Evolutionary conservation across 2,797 vertebrate genomes (phyloP).

Genomic region (Amniataba percoides): DNA sequence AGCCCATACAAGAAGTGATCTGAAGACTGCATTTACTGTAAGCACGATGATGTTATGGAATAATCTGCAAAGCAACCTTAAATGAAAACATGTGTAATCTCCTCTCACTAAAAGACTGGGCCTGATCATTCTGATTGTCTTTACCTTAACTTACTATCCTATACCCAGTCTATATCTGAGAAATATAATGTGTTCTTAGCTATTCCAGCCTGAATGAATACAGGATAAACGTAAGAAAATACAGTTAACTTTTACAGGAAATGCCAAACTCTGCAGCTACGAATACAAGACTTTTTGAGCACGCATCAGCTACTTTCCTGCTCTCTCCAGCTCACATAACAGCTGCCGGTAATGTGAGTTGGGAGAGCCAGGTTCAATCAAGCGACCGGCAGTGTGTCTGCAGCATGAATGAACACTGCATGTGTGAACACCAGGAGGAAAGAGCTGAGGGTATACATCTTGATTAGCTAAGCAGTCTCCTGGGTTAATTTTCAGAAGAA

Average conservation of each 20-base stretch:
- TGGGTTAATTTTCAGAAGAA: slow-evolving; percentile 1
- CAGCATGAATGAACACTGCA: slow-evolving; percentile 53
- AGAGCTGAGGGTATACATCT: slow-evolving; percentile 13
- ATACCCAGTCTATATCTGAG: not conserved
- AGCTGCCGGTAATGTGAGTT: slow-evolving; percentile 48
- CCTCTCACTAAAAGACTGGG: slow-evolving; percentile 3
- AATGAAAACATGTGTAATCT: slow-evolving; percentile 16
- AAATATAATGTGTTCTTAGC: not conserved
- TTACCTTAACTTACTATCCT: not conserved
- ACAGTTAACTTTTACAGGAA: slow-evolving; percentile 15
- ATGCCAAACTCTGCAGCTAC: slow-evolving; percentile 23
- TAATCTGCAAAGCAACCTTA: slow-evolving; percentile 17
- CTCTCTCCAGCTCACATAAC: slow-evolving; percentile 40
- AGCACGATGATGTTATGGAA: slow-evolving; percentile 26
- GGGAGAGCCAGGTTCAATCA: slow-evolving; percentile 43
- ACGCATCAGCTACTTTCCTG: slow-evolving; percentile 36
- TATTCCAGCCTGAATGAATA: slow-evolving; percentile 15
- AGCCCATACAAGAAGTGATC: slow-evolving; percentile 4
- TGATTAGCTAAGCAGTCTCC: not conserved
- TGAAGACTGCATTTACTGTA: slow-evolving; percentile 15
- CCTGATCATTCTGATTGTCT: not conserved
- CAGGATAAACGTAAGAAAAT: slow-evolving; percentile 12
- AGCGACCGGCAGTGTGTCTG: slow-evolving; percentile 30
- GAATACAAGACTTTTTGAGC: slow-evolving; percentile 28
- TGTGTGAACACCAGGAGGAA: slow-evolving; percentile 28